phyloP scores from a whole-genome alignment of 2,888 invertebrate genomes.

The Entomobrya multifasciata region DNA sequence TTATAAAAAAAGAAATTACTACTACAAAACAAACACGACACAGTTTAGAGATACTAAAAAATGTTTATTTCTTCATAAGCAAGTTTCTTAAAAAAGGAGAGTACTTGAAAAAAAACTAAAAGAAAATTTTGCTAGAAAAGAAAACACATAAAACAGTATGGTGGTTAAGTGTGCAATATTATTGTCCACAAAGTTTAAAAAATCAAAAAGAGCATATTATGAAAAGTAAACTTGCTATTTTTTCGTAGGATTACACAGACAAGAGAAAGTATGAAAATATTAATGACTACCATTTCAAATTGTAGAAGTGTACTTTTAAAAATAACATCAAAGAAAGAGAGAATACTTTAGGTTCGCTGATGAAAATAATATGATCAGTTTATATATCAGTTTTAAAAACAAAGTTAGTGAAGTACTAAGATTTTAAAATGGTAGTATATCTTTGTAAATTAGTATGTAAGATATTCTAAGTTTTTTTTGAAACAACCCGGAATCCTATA shows the following conservation, averaged over 20 bases:
- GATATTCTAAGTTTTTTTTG: constrained; percentile 9
- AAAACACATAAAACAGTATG: constrained; percentile 21
- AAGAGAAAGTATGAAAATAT: constrained; percentile 2
- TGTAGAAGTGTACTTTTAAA: neutral
- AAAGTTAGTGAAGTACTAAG: constrained; percentile 5
- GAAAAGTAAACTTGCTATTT: constrained; percentile 14
- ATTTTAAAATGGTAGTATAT: neutral
- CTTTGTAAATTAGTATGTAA: neutral
- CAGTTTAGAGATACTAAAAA: constrained; percentile 32
- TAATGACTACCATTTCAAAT: constrained; percentile 17
- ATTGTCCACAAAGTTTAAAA: constrained; percentile 17
- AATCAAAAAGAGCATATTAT: neutral
- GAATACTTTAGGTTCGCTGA: neutral
- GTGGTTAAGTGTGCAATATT: constrained; percentile 63
- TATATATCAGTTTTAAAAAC: constrained; percentile 29
- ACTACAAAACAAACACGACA: constrained; percentile 14
- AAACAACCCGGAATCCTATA: too few relatives aligned
- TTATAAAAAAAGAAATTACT: constrained; percentile 13
- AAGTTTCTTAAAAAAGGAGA: constrained; percentile 18
- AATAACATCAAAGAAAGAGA: neutral
- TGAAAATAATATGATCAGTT: constrained; percentile 6
- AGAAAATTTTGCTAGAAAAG: constrained; percentile 27
- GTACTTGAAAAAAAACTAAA: too few relatives aligned
- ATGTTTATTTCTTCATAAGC: constrained; percentile 9
- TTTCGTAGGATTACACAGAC: too few relatives aligned